These are phyloP conservation scores for Mormoops blainvillei DNA, from an alignment of 2,113 vertebrate species.

Conservation along the genomic window DNA sequence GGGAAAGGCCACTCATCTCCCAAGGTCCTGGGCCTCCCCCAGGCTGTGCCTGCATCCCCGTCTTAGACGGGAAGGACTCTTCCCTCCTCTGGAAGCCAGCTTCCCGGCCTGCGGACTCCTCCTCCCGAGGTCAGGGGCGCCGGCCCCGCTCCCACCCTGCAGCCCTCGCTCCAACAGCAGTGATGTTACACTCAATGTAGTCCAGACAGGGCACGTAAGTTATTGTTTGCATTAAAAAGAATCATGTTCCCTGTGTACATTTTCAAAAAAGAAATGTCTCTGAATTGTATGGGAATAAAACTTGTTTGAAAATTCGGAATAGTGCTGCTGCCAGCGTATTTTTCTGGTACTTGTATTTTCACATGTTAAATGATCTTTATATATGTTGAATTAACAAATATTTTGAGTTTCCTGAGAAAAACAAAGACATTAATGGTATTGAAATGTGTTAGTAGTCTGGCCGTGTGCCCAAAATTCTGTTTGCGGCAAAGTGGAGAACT, in stretches of 20 bases:
- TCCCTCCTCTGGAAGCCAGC: accelerated
- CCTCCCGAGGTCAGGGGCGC: no score
- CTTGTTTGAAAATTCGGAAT: slow-evolving; percentile 72
- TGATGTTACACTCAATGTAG: slow-evolving; percentile 8
- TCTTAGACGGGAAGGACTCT: neutral
- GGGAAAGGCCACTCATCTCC: neutral
- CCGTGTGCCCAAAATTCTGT: slow-evolving; percentile 74
- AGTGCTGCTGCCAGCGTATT: slow-evolving; percentile 73
- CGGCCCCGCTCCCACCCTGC: neutral
- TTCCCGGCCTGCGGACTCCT: neutral
- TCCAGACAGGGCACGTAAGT: slow-evolving; percentile 65
- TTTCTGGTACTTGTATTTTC: slow-evolving; percentile 82
- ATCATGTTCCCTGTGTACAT: slow-evolving; percentile 66
- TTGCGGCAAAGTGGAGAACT: slow-evolving; percentile 76
- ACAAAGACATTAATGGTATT: slow-evolving; percentile 73
- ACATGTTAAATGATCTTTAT: slow-evolving; percentile 81
- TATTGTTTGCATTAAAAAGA: slow-evolving; percentile 70
- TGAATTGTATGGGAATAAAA: slow-evolving; percentile 74
- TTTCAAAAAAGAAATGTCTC: slow-evolving; percentile 47
- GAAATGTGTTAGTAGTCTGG: slow-evolving; percentile 85
- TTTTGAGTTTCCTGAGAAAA: slow-evolving; percentile 81
- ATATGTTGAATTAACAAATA: slow-evolving; percentile 86
- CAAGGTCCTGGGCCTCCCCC: neutral
- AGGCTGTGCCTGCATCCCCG: no score
- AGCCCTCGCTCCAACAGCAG: neutral